Evolutionary conservation across 2,797 vertebrate genomes (phyloP), one percentile per base, ranked within the genome.

Genomic region (Sciurus carolinensis): DNA sequence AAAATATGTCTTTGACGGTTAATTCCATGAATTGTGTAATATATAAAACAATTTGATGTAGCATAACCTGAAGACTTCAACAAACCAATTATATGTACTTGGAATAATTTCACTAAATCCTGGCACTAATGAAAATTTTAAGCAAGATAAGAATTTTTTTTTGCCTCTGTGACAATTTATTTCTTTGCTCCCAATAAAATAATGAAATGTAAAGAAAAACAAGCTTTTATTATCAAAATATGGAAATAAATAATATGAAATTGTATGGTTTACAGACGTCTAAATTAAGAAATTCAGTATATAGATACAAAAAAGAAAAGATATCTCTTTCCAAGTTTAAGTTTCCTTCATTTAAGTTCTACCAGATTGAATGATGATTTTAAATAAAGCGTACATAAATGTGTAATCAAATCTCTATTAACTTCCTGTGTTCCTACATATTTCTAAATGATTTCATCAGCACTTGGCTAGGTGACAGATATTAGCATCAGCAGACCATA

Each of bases 401-500:
- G 28, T 79, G 30, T 90, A 95, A 94, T 94, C 75, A 92, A 82
- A 81, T 90, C 7, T 93, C 33, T 30, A 77, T 89, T 89, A 94
- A 86, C 62, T 92, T 42, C 6, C 36, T 50, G 26, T 66, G 44
- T 73, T n/a, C 39, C 17, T 75, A 50, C 2, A 26, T 82, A 67
- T 73, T 88, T 92, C 30, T 30, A 86, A 91, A 13, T 54, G 44
- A 82, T 87, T 92, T 86, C 90, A 75, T 92, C 79, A 91, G 18
- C 59, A 71, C 9, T 86, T 92, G 50, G 64, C 47, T 50, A 22
- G 20, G 24, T 89, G 87, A 90, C 62, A 94, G 71, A 59, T 92
- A 36, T 82, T 89, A 73, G 3, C 7, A 64, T 95, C 47, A 67
- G 12, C 81, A n/a, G 15, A 67, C n/a, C 54, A 76, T 95, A 77